phyloP scores from a whole-genome alignment of 2,113 vertebrate genomes.

The Herpailurus yagouaroundi region DNA sequence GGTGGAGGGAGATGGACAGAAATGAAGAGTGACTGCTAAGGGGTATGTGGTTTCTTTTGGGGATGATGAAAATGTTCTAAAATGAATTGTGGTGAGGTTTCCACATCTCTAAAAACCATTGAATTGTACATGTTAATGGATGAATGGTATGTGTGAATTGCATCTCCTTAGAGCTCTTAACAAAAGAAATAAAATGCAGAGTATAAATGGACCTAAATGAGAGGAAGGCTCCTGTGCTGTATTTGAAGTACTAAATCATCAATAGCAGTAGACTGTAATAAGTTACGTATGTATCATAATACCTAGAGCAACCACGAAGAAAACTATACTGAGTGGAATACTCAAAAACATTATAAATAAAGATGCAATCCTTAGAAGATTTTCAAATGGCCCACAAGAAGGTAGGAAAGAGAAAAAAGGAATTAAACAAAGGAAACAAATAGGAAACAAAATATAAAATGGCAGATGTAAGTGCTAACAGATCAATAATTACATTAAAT shows the following conservation, averaged over 20 bases:
- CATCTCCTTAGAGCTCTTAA: background rate
- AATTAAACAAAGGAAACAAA: background rate
- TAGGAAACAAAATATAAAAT: background rate
- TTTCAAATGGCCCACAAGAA: background rate
- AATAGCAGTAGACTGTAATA: background rate
- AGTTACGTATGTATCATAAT: background rate
- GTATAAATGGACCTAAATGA: background rate
- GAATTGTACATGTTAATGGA: background rate
- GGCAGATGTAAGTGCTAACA: background rate
- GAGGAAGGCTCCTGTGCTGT: background rate
- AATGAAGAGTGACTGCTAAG: background rate
- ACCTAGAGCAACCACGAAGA: background rate
- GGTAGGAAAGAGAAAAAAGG: background rate
- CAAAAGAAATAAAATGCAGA: background rate
- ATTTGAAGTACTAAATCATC: background rate
- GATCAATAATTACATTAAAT: background rate
- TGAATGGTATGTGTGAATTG: background rate
- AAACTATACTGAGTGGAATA: background rate
- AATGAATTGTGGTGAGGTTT: background rate
- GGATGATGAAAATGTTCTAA: background rate
- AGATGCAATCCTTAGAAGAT: constrained; percentile 8
- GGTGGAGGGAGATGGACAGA: background rate
- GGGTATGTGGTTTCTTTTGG: background rate
- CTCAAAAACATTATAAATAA: background rate
- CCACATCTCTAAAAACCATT: background rate